Conservation (phyloP, 1,140 invertebrate genomes). For the Probaryconus sp. region DNA sequence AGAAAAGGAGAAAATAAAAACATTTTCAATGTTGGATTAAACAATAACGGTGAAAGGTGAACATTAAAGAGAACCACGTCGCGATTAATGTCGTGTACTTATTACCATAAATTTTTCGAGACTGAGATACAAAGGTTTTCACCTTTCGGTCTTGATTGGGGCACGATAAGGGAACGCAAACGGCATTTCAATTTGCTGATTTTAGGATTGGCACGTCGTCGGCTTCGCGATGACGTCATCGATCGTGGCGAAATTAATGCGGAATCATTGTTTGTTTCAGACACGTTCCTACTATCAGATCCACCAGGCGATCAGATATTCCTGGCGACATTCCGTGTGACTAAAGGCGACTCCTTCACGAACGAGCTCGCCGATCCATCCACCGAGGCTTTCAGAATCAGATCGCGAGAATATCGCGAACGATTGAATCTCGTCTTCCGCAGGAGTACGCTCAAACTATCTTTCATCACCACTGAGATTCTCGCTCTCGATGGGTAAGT, state of each 20-base stretch:
- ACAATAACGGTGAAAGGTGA: slow-evolving; percentile 65
- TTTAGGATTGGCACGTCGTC: too few relatives aligned
- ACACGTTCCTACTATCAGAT: slow-evolving; percentile 88
- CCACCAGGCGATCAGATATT: slow-evolving; percentile 87
- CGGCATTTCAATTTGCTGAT: too few relatives aligned
- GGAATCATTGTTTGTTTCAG: slow-evolving; percentile 79
- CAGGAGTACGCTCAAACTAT: slow-evolving; percentile 83
- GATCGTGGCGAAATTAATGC: background rate
- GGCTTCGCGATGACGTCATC: background rate
- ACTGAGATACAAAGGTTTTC: slow-evolving; percentile 18
- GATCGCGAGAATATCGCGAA: slow-evolving; percentile 85
- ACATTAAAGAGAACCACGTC: slow-evolving; percentile 16
- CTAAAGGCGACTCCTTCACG: slow-evolving; percentile 82
- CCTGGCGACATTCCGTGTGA: slow-evolving; percentile 86
- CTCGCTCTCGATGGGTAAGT: slow-evolving; percentile 88
- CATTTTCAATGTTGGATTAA: slow-evolving; percentile 35
- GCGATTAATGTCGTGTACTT: slow-evolving; percentile 11
- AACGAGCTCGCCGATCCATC: slow-evolving; percentile 82
- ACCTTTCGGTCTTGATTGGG: too few relatives aligned
- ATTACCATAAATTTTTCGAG: slow-evolving; percentile 18
- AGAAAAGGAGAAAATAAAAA: slow-evolving; percentile 22
- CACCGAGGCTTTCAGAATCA: slow-evolving; percentile 82
- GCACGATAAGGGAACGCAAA: too few relatives aligned
- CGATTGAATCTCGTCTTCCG: slow-evolving; percentile 86
- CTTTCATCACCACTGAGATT: slow-evolving; percentile 84